Base-by-base conservation (phyloP, 1,140 invertebrate species). In the Zaprionus ornatus region DNA sequence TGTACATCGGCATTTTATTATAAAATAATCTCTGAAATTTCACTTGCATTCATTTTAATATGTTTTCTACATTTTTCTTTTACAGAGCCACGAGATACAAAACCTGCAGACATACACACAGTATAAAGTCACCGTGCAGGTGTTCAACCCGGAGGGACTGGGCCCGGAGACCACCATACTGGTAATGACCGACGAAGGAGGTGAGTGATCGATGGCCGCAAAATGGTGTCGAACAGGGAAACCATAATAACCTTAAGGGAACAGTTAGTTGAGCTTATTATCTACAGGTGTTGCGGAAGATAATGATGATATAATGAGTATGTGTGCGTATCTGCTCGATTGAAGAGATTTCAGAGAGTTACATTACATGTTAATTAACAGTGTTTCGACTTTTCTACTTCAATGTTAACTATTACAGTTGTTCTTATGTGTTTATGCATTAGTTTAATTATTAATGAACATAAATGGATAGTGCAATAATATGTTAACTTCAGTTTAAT, bases 171-270 rank as follows among this genome's bases (percentile, higher is more conserved):
- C 95, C 10, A 96, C 95, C 40, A 95, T 96, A 35, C 93, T 95
- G 52, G 95, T 96, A 68, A 96, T 96, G 94, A 97, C 96, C 52
- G 96, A 96, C 88, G 96, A 97, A 95, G 96, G 96, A 90, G 95
- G 96, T 97, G 93, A 96, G 95, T 94, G 17, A n/a, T 48, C 13
- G 19, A 50, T 50, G 7, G 7, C 40, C 40, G 5, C 40, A 17
- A 42, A 42, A 42, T 42, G 40, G 6, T 42, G 40, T 17, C n/a
- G 40, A 42, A 42, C 40, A 9, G 40, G n/a, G 40, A 17, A 45
- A 45, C 9, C 29, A 32, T 32, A 10, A 32, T 0, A 32, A 32
- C 29, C 29, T 32, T 32, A 32, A 10, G 29, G 29, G 37, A n/a
- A n/a, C 37, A n/a, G 37, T 40, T 40, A n/a, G 15, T 15, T 40